Evolutionary conservation across 2,113 vertebrate genomes (phyloP), one percentile per base, ranked within the genome.

Genomic region (Hydropotes inermis): DNA sequence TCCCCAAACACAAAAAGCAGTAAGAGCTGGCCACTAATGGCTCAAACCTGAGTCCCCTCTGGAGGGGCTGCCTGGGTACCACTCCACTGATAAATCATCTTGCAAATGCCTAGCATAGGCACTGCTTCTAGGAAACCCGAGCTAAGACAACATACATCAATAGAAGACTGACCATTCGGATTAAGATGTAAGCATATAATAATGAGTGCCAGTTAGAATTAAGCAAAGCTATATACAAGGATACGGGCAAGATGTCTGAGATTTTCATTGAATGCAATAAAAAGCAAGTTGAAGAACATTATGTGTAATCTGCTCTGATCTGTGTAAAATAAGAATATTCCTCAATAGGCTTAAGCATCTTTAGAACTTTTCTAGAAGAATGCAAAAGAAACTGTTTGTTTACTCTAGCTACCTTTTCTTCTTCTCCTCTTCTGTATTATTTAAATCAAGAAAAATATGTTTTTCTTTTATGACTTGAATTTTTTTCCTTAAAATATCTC

Each of bases 201-300:
- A 89, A 54, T 30, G 50, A 87, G 61, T 1, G 86, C 89, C 96
- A 81, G 76, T 39, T 79, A 74, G 74, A 95, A 94, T 89, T 92
- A 92, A 94, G 58, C 91, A 55, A 92, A 76, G 64, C 57, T 28
- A 27, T 86, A 90, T 78, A 88, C 17, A 36, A 25, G 1, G 5
- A 57, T 88, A 96, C 89, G 7, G 87, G 95, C 95, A 91, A 91
- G 67, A 92, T 70, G 94, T 86, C 96, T 82, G 36, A 28, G 30
- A 36, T 58, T 82, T 50, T 89, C 89, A 30, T 1, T 3, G 5
- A 89, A 58, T 39, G 25, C 55, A 91, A 86, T 45, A 30, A 74
- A 95, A 67, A 83, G 39, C 21, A 78, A 74, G 50, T 43, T 96
- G 76, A 94, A 96, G 82, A 87, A 45, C 87, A 78, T 95, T 91